A percentile compares a stretch with the other conserved stretches of the same genome.
phyloP scores from a whole-genome alignment of 2,888 invertebrate species.

The Tetrapedia diversipes region DNA sequence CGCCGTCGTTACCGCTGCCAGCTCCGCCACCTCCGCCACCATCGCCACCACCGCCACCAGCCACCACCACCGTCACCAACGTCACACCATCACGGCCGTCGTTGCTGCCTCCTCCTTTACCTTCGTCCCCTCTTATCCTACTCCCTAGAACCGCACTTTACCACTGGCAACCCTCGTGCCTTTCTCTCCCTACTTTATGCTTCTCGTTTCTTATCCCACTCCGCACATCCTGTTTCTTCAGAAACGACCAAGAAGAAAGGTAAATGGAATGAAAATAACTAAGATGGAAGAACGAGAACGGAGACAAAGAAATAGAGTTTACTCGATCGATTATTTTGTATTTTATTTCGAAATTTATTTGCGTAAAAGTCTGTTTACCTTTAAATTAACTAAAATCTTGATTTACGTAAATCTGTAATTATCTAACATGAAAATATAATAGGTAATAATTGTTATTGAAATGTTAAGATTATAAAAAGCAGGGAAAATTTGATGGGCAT shows the following conservation, averaged over 20 bases:
- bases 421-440: too few species aligned
- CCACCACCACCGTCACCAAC: conserved; percentile 45
- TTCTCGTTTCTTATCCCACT: conserved; percentile 18
- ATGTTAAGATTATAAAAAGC: neutral
- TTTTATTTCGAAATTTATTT: conserved; percentile 28
- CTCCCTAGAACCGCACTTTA: conserved; percentile 65
- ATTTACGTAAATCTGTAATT: too few species aligned
- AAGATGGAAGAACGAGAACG: conserved; percentile 8
- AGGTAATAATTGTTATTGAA: neutral
- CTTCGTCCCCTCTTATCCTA: conserved; percentile 65
- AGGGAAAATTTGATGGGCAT: too few species aligned
- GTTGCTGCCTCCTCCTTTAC: conserved; percentile 50
- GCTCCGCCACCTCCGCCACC: conserved; percentile 41
- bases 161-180: conserved; percentile 65
- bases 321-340: conserved; percentile 58
- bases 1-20: conserved; percentile 34
- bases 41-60: conserved; percentile 13
- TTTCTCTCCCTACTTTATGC: conserved; percentile 60
- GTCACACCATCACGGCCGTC: conserved; percentile 19
- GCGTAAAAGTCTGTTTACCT: neutral
- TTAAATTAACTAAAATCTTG: neutral
- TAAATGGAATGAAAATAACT: neutral
- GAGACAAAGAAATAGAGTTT: conserved; percentile 6
- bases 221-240: conserved; percentile 70
- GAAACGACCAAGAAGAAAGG: conserved; percentile 33